phyloP scores from a whole-genome alignment of 2,888 invertebrate species.

The Quadriops clusia region DNA sequence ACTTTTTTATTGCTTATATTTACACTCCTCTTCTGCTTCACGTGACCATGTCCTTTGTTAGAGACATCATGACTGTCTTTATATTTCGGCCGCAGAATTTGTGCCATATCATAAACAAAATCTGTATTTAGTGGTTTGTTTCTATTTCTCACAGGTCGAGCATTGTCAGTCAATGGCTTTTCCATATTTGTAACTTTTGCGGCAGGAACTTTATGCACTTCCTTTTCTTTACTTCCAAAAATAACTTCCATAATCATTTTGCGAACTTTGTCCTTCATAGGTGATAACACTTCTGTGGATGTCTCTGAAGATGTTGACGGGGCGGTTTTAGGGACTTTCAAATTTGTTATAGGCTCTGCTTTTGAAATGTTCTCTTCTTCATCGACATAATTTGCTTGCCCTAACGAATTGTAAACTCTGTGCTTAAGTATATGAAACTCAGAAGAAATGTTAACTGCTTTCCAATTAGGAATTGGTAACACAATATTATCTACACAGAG shows the following conservation, averaged over 20 bases:
- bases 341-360: conserved; percentile 7
- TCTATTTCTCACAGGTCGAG: conserved; percentile 10
- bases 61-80: too few relatives aligned
- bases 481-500: conserved; percentile 35
- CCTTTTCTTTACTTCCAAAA: conserved; percentile 23
- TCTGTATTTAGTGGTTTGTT: conserved; percentile 38
- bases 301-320: conserved; percentile 3
- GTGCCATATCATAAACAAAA: conserved; percentile 58
- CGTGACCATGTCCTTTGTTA: too few relatives aligned
- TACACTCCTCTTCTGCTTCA: too few relatives aligned
- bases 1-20: too few relatives aligned
- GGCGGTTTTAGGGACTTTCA: conserved; percentile 7
- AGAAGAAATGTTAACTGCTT: conserved; percentile 25
- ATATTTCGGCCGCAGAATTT: conserved; percentile 20
- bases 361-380: conserved; percentile 1
- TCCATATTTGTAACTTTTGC: background rate
- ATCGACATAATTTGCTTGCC: background rate
- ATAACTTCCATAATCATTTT: conserved; percentile 36
- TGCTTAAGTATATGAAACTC: conserved; percentile 17
- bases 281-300: background rate
- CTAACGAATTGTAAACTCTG: background rate
- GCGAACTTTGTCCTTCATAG: conserved; percentile 15
- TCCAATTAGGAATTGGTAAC: conserved; percentile 27
- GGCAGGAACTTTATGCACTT: background rate
- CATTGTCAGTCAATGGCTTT: background rate